A percentile compares a stretch with the other conserved stretches of the same genome.
phyloP scores from a whole-genome alignment of 2,888 invertebrate species.

The Oegoconia quadripuncta region DNA sequence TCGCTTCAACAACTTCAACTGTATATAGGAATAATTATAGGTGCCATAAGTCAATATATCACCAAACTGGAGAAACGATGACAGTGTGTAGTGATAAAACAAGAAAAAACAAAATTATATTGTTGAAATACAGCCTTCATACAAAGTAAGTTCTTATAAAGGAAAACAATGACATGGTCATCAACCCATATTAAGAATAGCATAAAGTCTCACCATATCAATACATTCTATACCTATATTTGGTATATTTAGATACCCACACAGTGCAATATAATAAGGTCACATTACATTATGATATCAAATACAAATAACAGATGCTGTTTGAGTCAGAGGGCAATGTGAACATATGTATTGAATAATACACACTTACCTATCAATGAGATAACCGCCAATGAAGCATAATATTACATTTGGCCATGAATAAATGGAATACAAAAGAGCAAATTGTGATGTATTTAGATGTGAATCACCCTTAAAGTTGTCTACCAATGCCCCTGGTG shows the following conservation, averaged over 20 bases:
- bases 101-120: too few species aligned
- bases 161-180: too few species aligned
- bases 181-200: background rate
- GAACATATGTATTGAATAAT: constrained; percentile 10
- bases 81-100: too few species aligned
- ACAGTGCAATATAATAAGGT: constrained; percentile 5
- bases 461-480: constrained; percentile 89
- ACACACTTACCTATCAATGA: constrained; percentile 89
- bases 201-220: background rate
- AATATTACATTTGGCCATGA: constrained; percentile 98
- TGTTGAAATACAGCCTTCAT: too few species aligned
- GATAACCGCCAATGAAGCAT: constrained; percentile 97
- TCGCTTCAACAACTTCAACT: too few species aligned
- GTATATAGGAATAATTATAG: too few species aligned
- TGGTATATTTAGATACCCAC: background rate
- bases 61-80: too few species aligned
- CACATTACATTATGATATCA: constrained; percentile 24
- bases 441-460: constrained; percentile 90
- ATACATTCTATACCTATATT: background rate
- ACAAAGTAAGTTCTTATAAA: too few species aligned
- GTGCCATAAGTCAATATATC: too few species aligned
- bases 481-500: constrained; percentile 95
- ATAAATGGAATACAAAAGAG: constrained; percentile 94
- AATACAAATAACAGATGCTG: background rate
- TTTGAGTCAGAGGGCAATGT: constrained; percentile 17